These are phyloP conservation scores for Chaenogobius annularis DNA, from an alignment of 2,113 vertebrate genomes.

Conservation along the genomic window DNA sequence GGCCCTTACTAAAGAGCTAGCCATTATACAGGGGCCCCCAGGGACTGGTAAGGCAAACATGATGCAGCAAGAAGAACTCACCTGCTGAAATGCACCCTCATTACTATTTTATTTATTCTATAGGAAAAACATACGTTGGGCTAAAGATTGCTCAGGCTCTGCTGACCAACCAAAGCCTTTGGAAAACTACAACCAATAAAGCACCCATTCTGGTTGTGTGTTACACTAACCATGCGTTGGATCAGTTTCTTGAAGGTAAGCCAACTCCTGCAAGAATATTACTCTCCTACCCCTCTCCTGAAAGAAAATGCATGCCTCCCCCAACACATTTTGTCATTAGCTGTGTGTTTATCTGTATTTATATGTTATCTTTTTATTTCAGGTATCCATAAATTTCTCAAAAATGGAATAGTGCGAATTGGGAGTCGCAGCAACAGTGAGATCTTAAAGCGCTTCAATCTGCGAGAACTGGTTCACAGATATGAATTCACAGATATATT, in stretches of 20 bases:
- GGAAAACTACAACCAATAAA: slow-evolving; percentile 43
- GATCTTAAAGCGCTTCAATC: slow-evolving; percentile 81
- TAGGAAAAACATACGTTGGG: slow-evolving; percentile 93
- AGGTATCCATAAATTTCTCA: slow-evolving; percentile 85
- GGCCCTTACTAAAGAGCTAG: slow-evolving; percentile 91
- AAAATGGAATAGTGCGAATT: slow-evolving; percentile 83
- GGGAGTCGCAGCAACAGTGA: slow-evolving; percentile 90
- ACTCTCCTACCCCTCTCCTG: not conserved
- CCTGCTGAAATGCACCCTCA: too few relatives aligned
- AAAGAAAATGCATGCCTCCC: not conserved
- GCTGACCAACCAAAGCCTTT: slow-evolving; percentile 76
- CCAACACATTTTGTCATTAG: not conserved
- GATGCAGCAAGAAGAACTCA: too few relatives aligned
- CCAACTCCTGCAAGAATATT: not conserved
- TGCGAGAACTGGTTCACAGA: slow-evolving; percentile 80
- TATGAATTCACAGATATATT: slow-evolving; percentile 53
- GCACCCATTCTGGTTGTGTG: slow-evolving; percentile 90
- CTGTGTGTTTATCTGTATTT: not conserved
- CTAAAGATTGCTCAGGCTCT: slow-evolving; percentile 90
- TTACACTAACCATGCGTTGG: slow-evolving; percentile 96
- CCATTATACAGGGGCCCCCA: slow-evolving; percentile 94
- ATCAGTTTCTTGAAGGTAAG: slow-evolving; percentile 97
- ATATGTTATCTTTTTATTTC: not conserved
- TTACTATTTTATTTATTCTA: not conserved
- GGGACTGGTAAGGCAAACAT: slow-evolving; percentile 83